Evolutionary conservation across 1,140 invertebrate genomes (phyloP).

Genomic region (Nephila pilipes): DNA sequence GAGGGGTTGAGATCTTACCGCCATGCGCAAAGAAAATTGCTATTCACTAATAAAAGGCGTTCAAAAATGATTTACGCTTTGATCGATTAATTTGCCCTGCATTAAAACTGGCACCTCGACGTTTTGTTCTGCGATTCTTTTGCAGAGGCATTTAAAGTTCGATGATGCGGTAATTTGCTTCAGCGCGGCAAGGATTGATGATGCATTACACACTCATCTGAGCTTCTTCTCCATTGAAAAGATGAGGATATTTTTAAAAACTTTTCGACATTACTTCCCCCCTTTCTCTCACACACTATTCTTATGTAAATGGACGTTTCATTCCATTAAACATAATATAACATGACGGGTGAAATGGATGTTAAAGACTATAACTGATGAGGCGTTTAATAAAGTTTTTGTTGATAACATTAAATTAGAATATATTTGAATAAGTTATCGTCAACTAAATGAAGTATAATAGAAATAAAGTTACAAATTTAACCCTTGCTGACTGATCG

Average conservation of each 20-base stretch:
- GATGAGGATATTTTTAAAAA: too few species aligned
- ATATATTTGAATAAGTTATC: too few species aligned
- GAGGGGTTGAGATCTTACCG: not conserved
- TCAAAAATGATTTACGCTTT: constrained; percentile 64
- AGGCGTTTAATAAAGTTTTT: too few species aligned
- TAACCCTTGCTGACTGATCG: too few species aligned
- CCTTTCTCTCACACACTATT: not conserved
- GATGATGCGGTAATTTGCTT: not conserved
- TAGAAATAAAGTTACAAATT: too few species aligned
- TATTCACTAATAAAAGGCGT: constrained; percentile 14
- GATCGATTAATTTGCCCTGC: constrained; percentile 57
- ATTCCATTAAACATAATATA: too few species aligned
- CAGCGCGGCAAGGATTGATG: not conserved
- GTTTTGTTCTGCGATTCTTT: not conserved
- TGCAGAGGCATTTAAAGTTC: not conserved
- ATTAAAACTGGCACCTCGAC: not conserved
- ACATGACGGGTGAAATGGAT: too few species aligned
- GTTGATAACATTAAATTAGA: too few species aligned
- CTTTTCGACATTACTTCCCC: not conserved
- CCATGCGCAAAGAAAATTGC: constrained; percentile 20
- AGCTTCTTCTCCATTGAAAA: not conserved
- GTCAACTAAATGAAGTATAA: too few species aligned
- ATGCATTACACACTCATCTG: not conserved
- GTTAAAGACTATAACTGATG: too few species aligned
- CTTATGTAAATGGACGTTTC: too few species aligned